Base-by-base conservation (phyloP, 2,888 invertebrate species). In the Acanthosepion esculentum region DNA sequence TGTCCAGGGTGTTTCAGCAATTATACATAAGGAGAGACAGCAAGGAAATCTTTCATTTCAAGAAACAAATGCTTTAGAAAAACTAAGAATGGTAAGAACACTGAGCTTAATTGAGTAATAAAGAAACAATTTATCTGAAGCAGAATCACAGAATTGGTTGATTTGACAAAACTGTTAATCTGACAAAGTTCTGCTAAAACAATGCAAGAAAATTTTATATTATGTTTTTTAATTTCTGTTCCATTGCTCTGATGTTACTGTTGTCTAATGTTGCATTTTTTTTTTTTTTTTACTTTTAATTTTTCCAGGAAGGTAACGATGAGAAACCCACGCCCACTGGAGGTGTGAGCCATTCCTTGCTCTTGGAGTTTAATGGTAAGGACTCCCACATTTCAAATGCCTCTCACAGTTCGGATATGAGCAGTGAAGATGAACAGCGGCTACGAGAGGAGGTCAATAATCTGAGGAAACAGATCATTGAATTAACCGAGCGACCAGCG, bases 381-480 rank as follows among this genome's bases (percentile, higher is more conserved):
- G 48, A 92, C 50, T 48, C 50, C 20, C 50, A 93, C 29, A n/a
- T 53, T 53, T 78, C 78, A 15, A 78, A 78, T 78, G 48, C 93
- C 48, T 53, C 50, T 26, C n/a, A 53, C 7, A 50, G 48, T 93
- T 93, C 93, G n/a, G 53, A 48, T 53, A 53, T 53, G 48, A 48
- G 93, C n/a, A n/a, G 48, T 7, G 93, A 93, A 93, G 93, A 93
- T 50, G 93, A 93, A 50, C 93, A 93, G 50, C 53, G 48, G 50
- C 33, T 93, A 93, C 48, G 93, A n/a, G 93, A 93, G n/a, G 93
- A 93, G n/a, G 93, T 93, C 50, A 93, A 93, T 48, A 93, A n/a
- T 48, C 26, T 93, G n/a, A 29, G 93, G 8, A 93, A 93, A 48
- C 93, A 93, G 93, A 93, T 93, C 48, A 53, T 93, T 50, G 93